Conservation (phyloP, 2,888 invertebrate genomes). For the Deilephila elpenor region DNA sequence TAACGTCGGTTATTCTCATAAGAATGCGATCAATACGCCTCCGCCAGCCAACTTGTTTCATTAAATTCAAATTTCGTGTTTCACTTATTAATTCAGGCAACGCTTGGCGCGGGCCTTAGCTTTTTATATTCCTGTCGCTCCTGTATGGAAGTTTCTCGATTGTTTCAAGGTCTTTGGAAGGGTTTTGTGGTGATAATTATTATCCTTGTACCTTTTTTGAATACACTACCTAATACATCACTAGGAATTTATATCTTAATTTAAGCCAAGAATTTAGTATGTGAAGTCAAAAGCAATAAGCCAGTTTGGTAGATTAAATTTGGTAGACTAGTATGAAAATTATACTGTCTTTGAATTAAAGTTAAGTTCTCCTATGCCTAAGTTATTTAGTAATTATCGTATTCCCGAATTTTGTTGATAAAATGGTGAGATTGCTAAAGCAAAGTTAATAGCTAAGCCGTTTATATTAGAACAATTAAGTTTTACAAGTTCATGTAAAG, state of each 20-base stretch:
- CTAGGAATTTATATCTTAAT: too few relatives aligned
- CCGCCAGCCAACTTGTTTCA: constrained; percentile 83
- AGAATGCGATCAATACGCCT: constrained; percentile 73
- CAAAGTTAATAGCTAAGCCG: constrained; percentile 68
- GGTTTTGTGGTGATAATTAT: constrained; percentile 55
- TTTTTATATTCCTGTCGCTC: constrained; percentile 74
- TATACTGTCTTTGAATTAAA: neutral
- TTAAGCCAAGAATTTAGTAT: too few relatives aligned
- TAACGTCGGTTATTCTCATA: constrained; percentile 57
- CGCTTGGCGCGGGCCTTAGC: constrained; percentile 71
- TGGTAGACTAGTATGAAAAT: neutral
- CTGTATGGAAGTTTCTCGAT: constrained; percentile 53
- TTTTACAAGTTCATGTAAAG: constrained; percentile 73
- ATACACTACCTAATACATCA: neutral
- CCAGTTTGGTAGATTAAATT: too few relatives aligned
- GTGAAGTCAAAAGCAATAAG: too few relatives aligned
- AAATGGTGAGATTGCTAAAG: constrained; percentile 59
- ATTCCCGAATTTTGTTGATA: constrained; percentile 33
- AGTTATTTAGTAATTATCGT: neutral
- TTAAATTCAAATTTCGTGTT: constrained; percentile 86
- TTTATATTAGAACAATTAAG: constrained; percentile 76
- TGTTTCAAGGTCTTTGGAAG: constrained; percentile 48
- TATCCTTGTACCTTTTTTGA: constrained; percentile 39
- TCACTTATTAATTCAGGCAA: constrained; percentile 83
- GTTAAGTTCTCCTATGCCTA: neutral